Percentiles rank a stretch among this genome's conserved stretches.
Conservation (phyloP, 1,140 invertebrate species). For the Pseudobourletiella spinata region DNA sequence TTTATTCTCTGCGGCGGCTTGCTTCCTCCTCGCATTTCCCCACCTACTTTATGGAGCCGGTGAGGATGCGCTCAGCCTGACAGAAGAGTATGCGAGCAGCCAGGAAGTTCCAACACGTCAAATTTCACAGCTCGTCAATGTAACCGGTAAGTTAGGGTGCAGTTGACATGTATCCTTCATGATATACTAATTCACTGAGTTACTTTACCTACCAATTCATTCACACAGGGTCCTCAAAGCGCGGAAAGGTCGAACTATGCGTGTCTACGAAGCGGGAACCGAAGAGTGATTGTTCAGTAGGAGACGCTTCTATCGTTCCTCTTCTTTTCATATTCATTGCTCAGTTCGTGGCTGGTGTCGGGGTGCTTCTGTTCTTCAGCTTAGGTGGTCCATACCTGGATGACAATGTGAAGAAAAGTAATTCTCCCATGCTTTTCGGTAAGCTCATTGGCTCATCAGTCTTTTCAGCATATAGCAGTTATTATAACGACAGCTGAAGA, state of each 20-base stretch:
- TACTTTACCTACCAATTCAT: too few relatives aligned
- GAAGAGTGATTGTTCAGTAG: constrained; percentile 9
- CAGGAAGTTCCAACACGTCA: constrained; percentile 8
- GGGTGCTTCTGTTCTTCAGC: constrained; percentile 57
- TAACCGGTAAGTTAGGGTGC: too few relatives aligned
- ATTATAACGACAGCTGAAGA: too few relatives aligned
- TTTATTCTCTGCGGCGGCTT: constrained; percentile 57
- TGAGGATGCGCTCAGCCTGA: constrained; percentile 54
- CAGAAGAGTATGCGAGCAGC: constrained; percentile 49
- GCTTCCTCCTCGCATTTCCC: constrained; percentile 58
- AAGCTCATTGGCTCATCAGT: constrained; percentile 13
- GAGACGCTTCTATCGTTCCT: constrained; percentile 40
- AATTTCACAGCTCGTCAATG: background rate
- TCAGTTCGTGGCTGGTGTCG: constrained; percentile 59
- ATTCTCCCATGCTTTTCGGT: constrained; percentile 55
- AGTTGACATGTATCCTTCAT: too few relatives aligned
- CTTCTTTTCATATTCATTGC: constrained; percentile 57
- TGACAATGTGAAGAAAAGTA: constrained; percentile 59
- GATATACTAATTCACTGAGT: too few relatives aligned
- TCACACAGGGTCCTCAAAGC: background rate
- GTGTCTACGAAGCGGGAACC: background rate
- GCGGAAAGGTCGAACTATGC: background rate
- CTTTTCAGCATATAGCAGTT: too few relatives aligned
- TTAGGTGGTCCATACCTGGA: constrained; percentile 60
- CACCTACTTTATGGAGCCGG: constrained; percentile 65